A percentile compares a stretch with the other conserved stretches of the same genome.
These are phyloP conservation scores for Telmatherina bonti DNA, from an alignment of 2,797 vertebrate genomes.

Conservation along the genomic window DNA sequence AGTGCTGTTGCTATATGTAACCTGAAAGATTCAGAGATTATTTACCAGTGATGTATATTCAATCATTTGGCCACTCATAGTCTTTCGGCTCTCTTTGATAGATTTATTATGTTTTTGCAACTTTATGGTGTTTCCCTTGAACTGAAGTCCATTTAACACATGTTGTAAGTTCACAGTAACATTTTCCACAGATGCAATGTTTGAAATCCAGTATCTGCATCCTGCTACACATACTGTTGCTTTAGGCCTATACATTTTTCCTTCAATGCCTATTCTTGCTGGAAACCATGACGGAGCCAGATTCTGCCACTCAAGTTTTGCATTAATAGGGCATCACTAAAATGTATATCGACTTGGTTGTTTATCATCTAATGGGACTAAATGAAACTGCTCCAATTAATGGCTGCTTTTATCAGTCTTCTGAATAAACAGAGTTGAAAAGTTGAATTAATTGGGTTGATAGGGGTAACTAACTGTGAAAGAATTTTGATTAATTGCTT, in stretches of 20 bases:
- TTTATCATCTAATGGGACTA: slow-evolving; percentile 19
- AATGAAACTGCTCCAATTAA: slow-evolving; percentile 17
- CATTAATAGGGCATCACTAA: background rate
- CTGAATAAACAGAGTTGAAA: no score
- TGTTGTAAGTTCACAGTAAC: background rate
- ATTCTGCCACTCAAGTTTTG: background rate
- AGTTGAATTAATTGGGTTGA: background rate
- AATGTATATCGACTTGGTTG: background rate
- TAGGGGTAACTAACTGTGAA: background rate
- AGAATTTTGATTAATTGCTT: background rate
- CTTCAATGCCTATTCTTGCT: background rate
- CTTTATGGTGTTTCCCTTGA: background rate
- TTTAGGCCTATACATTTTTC: background rate
- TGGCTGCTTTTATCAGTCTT: background rate
- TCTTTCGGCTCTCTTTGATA: background rate
- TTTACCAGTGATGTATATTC: background rate
- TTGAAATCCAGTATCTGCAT: no score
- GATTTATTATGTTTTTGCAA: background rate
- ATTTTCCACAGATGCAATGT: background rate
- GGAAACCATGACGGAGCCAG: background rate
- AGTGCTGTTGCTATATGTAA: background rate
- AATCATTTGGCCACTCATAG: background rate
- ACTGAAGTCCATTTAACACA: background rate
- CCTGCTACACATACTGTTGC: background rate
- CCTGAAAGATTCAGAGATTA: background rate